Percentiles rank a stretch among this genome's conserved stretches.
phyloP scores from a whole-genome alignment of 2,888 invertebrate genomes.

The Hydrotaea cyrtoneurina region DNA sequence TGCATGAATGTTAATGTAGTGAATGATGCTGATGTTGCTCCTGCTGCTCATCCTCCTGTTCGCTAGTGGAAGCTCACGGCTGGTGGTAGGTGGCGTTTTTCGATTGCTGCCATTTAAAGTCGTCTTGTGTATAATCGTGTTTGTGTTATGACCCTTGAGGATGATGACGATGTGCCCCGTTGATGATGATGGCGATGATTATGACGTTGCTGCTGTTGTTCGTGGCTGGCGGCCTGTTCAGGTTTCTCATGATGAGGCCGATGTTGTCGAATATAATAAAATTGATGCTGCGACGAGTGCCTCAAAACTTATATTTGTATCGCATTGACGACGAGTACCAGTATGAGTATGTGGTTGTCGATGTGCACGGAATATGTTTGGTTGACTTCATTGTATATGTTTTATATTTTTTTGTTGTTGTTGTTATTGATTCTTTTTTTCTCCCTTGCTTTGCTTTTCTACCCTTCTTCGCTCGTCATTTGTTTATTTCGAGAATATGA shows the following conservation, averaged over 20 bases:
- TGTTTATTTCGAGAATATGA: constrained; percentile 12
- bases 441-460: neutral
- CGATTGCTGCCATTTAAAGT: constrained; percentile 25
- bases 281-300: constrained; percentile 11
- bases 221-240: neutral
- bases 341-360: too few relatives aligned
- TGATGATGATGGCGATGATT: constrained; percentile 1
- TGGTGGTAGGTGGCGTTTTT: constrained; percentile 9
- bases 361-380: neutral
- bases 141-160: constrained; percentile 53
- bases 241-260: neutral
- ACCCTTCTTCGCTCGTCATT: neutral
- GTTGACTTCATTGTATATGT: constrained; percentile 16
- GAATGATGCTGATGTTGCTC: constrained; percentile 22
- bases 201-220: constrained; percentile 23
- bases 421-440: constrained; percentile 23
- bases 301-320: neutral
- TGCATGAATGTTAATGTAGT: constrained; percentile 26
- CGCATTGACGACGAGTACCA: neutral
- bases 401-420: neutral
- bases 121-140: constrained; percentile 39
- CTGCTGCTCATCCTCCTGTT: neutral
- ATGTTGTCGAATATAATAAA: constrained; percentile 10
- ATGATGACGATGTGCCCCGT: constrained; percentile 36
- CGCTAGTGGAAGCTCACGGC: neutral